Evolutionary conservation across 2,888 invertebrate genomes (phyloP), one percentile per base, ranked within the genome.

Genomic region (Drosophila prolongata): DNA sequence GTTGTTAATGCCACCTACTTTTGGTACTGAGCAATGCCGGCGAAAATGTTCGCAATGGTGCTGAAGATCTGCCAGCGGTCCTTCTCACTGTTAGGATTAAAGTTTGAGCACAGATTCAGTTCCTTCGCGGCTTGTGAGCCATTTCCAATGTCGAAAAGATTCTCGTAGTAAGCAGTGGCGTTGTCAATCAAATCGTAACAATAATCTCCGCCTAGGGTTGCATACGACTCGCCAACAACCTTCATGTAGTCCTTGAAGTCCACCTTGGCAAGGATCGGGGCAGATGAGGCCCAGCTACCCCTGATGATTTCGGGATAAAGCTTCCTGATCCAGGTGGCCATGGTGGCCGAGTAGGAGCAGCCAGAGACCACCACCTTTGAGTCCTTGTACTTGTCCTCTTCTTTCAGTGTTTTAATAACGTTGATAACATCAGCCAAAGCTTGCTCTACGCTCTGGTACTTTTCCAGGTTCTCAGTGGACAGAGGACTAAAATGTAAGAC

Each of bases 301-400:
- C 90, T 82, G 0, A 93, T 93, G 9, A 94, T 88, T 69, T 95
- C 94, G 0, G 95, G 94, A 86, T 95, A 95, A 34, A 94, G 91
- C 66, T 94, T 92, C 73, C 94, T 93, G 68, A 94, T 93, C 94
- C 95, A 95, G 42, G 94, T 90, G n/a, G 93, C 95, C 94, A 95
- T 94, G 65, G 94, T 94, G 1, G 93, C 95, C 0, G 95, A 94
- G 76, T 95, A 95, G 0, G 95, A 95, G 1, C 94, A 94, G 3
- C 95, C 95, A 66, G 94, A 94, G 44, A 95, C 90, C 34, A 95
- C 83, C 0, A 87, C 91, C 42, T 89, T 91, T 2, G 92, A 91
- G 47, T 92, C 75, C 58, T 77, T 74, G 3, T 92, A 83, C 34
- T 75, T 74, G 2, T 79, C 74, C 38, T 82, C 77, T 3, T 44